Conservation (phyloP, 2,888 invertebrate species). For the Rhagonycha fulva region DNA sequence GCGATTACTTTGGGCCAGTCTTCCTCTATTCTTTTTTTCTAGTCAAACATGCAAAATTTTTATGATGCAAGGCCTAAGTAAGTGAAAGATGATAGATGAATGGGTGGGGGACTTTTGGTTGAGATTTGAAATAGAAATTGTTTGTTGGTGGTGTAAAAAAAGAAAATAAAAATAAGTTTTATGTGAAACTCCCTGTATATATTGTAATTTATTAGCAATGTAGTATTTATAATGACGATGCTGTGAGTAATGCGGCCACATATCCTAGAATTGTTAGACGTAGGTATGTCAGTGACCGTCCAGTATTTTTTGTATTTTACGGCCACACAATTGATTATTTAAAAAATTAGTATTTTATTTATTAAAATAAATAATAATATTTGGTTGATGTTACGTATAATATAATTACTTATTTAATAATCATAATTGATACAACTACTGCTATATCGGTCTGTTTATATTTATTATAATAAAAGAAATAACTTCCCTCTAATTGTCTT, state of each 20-base stretch:
- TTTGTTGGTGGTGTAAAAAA: neutral
- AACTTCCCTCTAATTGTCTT: constrained; percentile 49
- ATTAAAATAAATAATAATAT: constrained; percentile 9
- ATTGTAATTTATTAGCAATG: constrained; percentile 10
- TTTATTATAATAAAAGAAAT: constrained; percentile 28
- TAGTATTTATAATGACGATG: constrained; percentile 21
- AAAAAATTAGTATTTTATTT: constrained; percentile 18
- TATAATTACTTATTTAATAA: constrained; percentile 23
- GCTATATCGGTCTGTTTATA: constrained; percentile 48
- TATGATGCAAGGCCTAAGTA: constrained; percentile 23
- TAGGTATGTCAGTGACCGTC: constrained; percentile 32
- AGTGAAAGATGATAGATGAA: neutral
- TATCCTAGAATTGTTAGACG: constrained; percentile 22
- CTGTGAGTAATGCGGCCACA: constrained; percentile 23
- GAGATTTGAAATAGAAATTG: neutral
- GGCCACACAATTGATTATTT: constrained; percentile 5
- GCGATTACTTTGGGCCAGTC: constrained; percentile 39
- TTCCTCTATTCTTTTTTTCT: constrained; percentile 35
- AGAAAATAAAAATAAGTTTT: neutral
- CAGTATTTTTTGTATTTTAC: constrained; percentile 28
- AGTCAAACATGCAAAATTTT: constrained; percentile 26
- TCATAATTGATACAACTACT: constrained; percentile 23
- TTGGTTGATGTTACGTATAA: constrained; percentile 25
- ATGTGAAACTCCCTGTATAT: constrained; percentile 7
- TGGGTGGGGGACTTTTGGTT: neutral